Evolutionary conservation across 1,140 invertebrate genomes (phyloP), one percentile per base, ranked within the genome.

Genomic region (Meloidogyne floridensis): DNA sequence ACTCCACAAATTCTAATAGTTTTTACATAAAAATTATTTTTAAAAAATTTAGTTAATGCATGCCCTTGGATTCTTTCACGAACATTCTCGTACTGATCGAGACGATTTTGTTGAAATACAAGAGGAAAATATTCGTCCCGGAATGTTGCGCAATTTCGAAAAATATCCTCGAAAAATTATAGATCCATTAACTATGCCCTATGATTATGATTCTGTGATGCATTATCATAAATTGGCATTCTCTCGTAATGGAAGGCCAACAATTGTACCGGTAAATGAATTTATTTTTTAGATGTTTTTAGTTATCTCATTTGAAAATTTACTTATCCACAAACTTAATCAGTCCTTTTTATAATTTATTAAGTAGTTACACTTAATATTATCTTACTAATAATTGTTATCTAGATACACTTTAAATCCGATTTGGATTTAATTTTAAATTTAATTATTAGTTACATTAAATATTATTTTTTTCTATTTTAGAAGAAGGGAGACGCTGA

Each of bases 141-240:
- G 88, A 77, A 89, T 89, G 88, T 81, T 90, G 80, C 70, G 88
- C 11, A 89, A 89, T 53, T 89, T 89, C 71, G 88, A 89, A 77
- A 90, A 90, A 65, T 89, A 89, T 75, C 89, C 88, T n/a, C 69
- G 83, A 47, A 89, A 89, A 82, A 89, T 89, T 47, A 89, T 89
- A 32, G 88, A 89, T 80, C 85, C 88, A 11, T 78, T 89, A 18
- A 88, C 83, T 72, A 90, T 90, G 88, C 88, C 89, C 2, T 89
- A 89, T 75, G 88, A 90, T 80, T 88, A 88, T 74, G 86, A 85
- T 15, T 71, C 54, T 74, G 76, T 85, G 1, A 89, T 89, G 88
- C 88, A 89, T 75, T 89, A 89, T 53, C 88, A 89, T 75, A 89
- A 90, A 75, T 80, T 89, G 75, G 88, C 88, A 53, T 89, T 89